Conservation (phyloP, 2,797 vertebrate genomes). For the Graptemys geographica region DNA sequence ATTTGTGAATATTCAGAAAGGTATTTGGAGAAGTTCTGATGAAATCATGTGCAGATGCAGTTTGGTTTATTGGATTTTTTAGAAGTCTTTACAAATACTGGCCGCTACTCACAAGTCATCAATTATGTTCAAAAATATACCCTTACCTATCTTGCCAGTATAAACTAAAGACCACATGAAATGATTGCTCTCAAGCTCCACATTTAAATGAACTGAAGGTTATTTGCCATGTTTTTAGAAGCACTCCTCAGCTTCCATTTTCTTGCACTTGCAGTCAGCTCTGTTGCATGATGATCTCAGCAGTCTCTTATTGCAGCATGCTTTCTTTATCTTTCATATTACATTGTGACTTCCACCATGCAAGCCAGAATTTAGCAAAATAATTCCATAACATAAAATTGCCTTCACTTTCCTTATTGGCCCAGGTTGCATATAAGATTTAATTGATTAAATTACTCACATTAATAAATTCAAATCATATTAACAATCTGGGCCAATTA, state of each 20-base stretch:
- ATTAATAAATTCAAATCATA: not conserved
- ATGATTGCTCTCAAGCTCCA: conserved; percentile 18
- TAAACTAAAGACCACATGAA: conserved; percentile 45
- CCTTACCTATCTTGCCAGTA: conserved; percentile 41
- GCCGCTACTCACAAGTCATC: not conserved
- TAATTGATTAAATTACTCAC: not conserved
- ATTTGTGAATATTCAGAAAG: not conserved
- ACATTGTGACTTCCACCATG: not conserved
- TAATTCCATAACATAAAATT: not conserved
- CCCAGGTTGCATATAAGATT: not conserved
- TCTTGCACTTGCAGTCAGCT: conserved; percentile 41
- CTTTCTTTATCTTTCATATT: conserved; percentile 23
- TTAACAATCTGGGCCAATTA: not conserved
- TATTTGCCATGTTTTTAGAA: conserved; percentile 32
- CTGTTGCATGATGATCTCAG: conserved; percentile 20
- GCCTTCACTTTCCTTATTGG: not conserved
- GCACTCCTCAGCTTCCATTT: conserved; percentile 9
- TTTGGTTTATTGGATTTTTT: not conserved
- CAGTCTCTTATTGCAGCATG: not conserved
- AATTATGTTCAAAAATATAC: conserved; percentile 2
- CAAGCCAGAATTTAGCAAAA: not conserved
- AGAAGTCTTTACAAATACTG: not conserved
- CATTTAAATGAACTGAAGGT: conserved; percentile 23
- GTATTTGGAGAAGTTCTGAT: not conserved
- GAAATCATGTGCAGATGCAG: conserved; percentile 17